Conservation (phyloP, 1,140 invertebrate species). For the Drosophila setifemur region DNA sequence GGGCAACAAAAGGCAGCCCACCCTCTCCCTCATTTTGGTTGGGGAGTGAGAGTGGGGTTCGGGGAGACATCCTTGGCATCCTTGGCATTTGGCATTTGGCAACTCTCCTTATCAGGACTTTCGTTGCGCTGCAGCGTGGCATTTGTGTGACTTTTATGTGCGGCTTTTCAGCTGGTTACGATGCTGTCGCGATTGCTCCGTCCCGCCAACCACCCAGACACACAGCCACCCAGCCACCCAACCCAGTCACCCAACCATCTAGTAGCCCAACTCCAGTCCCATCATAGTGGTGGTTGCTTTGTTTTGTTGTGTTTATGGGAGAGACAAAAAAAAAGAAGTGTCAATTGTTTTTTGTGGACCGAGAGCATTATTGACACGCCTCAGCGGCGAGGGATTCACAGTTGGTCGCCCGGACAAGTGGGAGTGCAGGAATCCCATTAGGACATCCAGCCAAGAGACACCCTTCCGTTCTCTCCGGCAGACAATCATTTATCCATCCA, state of each 20-base stretch:
- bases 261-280: neutral
- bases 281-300: slow-evolving; percentile 43
- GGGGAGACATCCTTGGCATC: neutral
- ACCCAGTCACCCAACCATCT: neutral
- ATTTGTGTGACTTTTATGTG: slow-evolving; percentile 77
- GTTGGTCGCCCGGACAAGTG: slow-evolving; percentile 78
- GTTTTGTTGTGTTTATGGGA: slow-evolving; percentile 42
- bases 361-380: slow-evolving; percentile 51
- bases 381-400: slow-evolving; percentile 64
- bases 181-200: slow-evolving; percentile 58
- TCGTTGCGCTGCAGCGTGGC: slow-evolving; percentile 72
- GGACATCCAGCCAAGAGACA: slow-evolving; percentile 35
- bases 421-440: slow-evolving; percentile 81
- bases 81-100: slow-evolving; percentile 45
- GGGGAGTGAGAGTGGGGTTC: neutral
- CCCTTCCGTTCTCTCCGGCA: slow-evolving; percentile 1
- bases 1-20: slow-evolving; percentile 65
- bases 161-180: slow-evolving; percentile 77
- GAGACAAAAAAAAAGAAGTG: slow-evolving; percentile 47
- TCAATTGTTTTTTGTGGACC: slow-evolving; percentile 54
- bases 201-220: slow-evolving; percentile 5
- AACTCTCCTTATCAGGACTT: slow-evolving; percentile 75
- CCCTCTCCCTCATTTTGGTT: slow-evolving; percentile 33
- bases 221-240: neutral
- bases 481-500: slow-evolving; percentile 17